Conservation (phyloP, 2,113 vertebrate genomes). For the Chaetorhynchus papuensis region DNA sequence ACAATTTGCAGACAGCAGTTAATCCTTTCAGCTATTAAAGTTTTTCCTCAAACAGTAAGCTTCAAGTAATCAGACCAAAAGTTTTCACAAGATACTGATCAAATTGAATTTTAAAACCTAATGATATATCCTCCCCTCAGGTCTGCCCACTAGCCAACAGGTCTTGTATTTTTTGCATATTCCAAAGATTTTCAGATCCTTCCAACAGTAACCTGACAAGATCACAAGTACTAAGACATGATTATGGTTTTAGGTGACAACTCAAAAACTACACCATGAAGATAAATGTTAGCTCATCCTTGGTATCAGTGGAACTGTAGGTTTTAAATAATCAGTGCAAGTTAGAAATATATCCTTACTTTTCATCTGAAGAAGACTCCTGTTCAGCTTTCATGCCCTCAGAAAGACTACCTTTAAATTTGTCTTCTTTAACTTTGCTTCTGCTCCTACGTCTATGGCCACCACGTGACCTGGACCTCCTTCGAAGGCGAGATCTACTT, state of each 20-base stretch:
- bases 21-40: background rate
- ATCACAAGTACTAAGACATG: background rate
- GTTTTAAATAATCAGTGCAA: background rate
- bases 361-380: constrained; percentile 91
- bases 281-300: background rate
- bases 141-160: background rate
- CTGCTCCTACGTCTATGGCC: constrained; percentile 80
- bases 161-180: background rate
- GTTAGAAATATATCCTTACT: constrained; percentile 75
- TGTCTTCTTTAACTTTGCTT: constrained; percentile 89
- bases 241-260: background rate
- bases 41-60: background rate
- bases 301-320: background rate
- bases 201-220: background rate
- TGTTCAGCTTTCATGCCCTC: constrained; percentile 96
- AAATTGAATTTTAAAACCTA: background rate
- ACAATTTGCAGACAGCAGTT: background rate
- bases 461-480: constrained; percentile 84
- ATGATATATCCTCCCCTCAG: too few species aligned
- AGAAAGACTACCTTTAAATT: constrained; percentile 97
- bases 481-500: constrained; percentile 82
- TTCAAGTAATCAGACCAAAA: background rate
- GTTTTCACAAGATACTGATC: background rate
- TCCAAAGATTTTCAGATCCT: background rate
- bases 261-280: background rate